These are phyloP conservation scores for Drosophila azteca DNA, from an alignment of 1,140 invertebrate genomes.

Conservation along the genomic window DNA sequence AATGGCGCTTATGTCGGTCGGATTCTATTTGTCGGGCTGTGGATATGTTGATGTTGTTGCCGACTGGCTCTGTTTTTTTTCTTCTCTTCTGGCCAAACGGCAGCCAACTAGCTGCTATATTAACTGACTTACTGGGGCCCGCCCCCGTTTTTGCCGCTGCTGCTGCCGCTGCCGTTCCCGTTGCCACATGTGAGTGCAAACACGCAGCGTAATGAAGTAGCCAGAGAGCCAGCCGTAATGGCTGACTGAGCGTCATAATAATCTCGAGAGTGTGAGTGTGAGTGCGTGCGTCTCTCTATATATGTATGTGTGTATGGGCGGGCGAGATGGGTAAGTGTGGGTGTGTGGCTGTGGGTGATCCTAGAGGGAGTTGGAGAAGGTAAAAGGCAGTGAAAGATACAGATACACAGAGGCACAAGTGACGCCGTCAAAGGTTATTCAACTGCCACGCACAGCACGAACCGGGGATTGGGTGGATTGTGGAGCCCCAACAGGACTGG, in stretches of 20 bases:
- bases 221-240: conserved; percentile 72
- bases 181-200: conserved; percentile 54
- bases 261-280: conserved; percentile 51
- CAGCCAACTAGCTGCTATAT: conserved; percentile 78
- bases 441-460: conserved; percentile 58
- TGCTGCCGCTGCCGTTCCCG: too few species aligned
- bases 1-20: conserved; percentile 74
- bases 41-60: conserved; percentile 49
- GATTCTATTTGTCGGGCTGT: conserved; percentile 69
- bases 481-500: too few species aligned
- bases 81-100: conserved; percentile 45
- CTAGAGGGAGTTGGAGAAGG: conserved; percentile 23
- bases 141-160: conserved; percentile 40
- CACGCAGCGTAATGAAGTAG: conserved; percentile 80
- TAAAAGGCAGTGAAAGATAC: conserved; percentile 23
- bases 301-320: conserved; percentile 9
- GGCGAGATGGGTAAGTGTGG: not conserved
- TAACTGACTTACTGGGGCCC: conserved; percentile 74
- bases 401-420: conserved; percentile 50
- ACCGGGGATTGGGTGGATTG: conserved; percentile 25
- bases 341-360: conserved; percentile 28
- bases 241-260: conserved; percentile 81
- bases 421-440: conserved; percentile 70
- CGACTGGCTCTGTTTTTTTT: conserved; percentile 44
- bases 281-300: conserved; percentile 23